Base-by-base conservation (phyloP, 2,888 invertebrate species). In the Miltochrista miniata region DNA sequence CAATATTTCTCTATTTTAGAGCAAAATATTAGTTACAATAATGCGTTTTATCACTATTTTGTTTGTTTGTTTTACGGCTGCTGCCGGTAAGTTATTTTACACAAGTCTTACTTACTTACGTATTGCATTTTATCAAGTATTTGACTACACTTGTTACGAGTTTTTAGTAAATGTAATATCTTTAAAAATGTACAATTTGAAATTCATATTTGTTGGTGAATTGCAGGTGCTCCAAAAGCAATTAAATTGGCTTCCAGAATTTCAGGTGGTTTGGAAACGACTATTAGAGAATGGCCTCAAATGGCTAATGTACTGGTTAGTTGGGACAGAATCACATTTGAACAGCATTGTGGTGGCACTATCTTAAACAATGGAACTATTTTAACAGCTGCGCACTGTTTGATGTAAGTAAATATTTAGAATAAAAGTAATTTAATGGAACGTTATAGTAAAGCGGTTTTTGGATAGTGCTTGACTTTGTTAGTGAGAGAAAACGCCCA, bases 321-420 rank as follows among this genome's bases (percentile, higher is more conserved):
- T 1, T 43, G 33, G 42, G 12, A 43, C 12, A n/a, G 4, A 1
- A 2, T n/a, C 9, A 43, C 33, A 9, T 14, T 8, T 35, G 56
- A 43, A 43, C 42, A 43, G 12, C 33, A 52, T 15, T 13, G 43
- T 0, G 42, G 15, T n/a, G 33, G 42, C 4, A 43, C 33, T 43
- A 43, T 43, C n/a, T 14, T 43, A 18, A 43, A 18, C 18, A 33
- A 43, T 12, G 9, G 4, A 7, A 34, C 12, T 12, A 18, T 43
- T 5, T 15, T 43, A 34, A 43, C 42, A 9, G 42, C 42, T 18
- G 42, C 42, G 8, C 42, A 43, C 18, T 43, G 42, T 4, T 15
- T 43, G 15, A 14, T n/a, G 42, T 43, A 34, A 33, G 12, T 12
- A 0, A n/a, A 14, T 9, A 9, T 15, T 10, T 11, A 10, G 5